phyloP scores from a whole-genome alignment of 2,888 invertebrate genomes.

The Tiphia femorata region DNA sequence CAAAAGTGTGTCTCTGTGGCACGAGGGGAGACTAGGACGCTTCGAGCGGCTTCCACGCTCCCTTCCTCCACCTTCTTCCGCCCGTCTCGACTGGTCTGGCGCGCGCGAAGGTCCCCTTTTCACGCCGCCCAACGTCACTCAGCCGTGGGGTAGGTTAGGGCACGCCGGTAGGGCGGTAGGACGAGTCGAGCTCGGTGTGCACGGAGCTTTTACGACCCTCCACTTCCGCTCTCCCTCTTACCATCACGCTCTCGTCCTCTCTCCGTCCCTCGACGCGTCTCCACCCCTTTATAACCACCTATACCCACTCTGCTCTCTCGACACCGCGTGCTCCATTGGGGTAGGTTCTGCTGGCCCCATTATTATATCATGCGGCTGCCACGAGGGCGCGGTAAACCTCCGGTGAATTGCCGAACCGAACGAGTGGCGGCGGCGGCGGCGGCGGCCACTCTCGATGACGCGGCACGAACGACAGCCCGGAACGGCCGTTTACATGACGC shows the following conservation, averaged over 20 bases:
- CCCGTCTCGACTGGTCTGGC: too few relatives aligned
- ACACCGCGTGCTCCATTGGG: slow-evolving; percentile 42
- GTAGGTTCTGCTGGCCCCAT: slow-evolving; percentile 51
- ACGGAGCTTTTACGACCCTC: slow-evolving; percentile 62
- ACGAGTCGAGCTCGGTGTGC: slow-evolving; percentile 38
- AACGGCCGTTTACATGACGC: slow-evolving; percentile 49
- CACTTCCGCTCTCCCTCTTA: slow-evolving; percentile 27
- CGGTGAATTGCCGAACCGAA: slow-evolving; percentile 8
- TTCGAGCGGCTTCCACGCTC: too few relatives aligned
- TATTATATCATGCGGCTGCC: slow-evolving; percentile 47
- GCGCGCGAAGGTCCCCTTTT: too few relatives aligned
- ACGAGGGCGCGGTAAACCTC: slow-evolving; percentile 25
- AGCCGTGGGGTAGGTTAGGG: slow-evolving; percentile 58
- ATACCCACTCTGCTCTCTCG: slow-evolving; percentile 20
- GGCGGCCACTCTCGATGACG: slow-evolving; percentile 18
- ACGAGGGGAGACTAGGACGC: slow-evolving; percentile 51
- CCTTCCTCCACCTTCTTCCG: slow-evolving; percentile 16
- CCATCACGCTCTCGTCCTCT: slow-evolving; percentile 6
- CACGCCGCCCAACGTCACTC: slow-evolving; percentile 50
- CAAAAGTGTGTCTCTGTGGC: slow-evolving; percentile 63
- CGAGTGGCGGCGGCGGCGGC: slow-evolving; percentile 18
- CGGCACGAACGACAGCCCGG: too few relatives aligned
- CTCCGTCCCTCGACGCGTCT: too few relatives aligned
- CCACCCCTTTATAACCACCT: slow-evolving; percentile 20
- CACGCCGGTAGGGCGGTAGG: slow-evolving; percentile 51